A percentile compares a stretch with the other conserved stretches of the same genome.
These are phyloP conservation scores for Lytechinus pictus DNA, from an alignment of 35 echinoderm and acorn worm species.

Conservation along the genomic window DNA sequence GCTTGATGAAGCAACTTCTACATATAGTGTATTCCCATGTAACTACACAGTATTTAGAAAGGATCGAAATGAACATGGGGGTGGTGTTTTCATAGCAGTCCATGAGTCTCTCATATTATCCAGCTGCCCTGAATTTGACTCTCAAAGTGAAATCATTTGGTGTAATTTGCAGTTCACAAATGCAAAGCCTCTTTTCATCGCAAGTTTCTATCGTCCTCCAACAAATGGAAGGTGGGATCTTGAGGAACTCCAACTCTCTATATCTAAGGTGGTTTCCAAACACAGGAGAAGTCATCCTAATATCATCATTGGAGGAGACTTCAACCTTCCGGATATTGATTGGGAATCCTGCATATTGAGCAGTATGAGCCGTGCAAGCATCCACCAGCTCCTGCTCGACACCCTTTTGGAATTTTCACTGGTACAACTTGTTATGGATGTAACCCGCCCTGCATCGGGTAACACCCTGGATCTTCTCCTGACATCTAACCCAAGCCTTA, in stretches of 20 bases:
- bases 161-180: constrained; percentile 50
- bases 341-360: not conserved
- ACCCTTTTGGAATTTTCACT: constrained; percentile 54
- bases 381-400: constrained; percentile 46
- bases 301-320: constrained; percentile 47
- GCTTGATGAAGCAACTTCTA: too few species aligned
- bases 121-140: constrained; percentile 26
- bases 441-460: constrained; percentile 62
- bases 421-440: constrained; percentile 37
- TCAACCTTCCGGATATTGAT: not conserved
- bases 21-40: constrained; percentile 54
- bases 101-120: constrained; percentile 53
- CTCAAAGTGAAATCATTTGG: constrained; percentile 61
- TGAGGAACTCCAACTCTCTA: constrained; percentile 41
- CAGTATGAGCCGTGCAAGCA: constrained; percentile 4
- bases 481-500: constrained; percentile 48
- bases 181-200: constrained; percentile 53
- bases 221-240: constrained; percentile 24
- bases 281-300: constrained; percentile 47
- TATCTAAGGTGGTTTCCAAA: constrained; percentile 53
- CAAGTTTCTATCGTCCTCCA: constrained; percentile 58
- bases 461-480: constrained; percentile 53
- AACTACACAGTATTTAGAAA: constrained; percentile 60
- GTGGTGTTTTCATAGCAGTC: constrained; percentile 67
- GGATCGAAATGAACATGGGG: constrained; percentile 52